Conservation (phyloP, 2,113 vertebrate genomes). For the Epinephelus lanceolatus region DNA sequence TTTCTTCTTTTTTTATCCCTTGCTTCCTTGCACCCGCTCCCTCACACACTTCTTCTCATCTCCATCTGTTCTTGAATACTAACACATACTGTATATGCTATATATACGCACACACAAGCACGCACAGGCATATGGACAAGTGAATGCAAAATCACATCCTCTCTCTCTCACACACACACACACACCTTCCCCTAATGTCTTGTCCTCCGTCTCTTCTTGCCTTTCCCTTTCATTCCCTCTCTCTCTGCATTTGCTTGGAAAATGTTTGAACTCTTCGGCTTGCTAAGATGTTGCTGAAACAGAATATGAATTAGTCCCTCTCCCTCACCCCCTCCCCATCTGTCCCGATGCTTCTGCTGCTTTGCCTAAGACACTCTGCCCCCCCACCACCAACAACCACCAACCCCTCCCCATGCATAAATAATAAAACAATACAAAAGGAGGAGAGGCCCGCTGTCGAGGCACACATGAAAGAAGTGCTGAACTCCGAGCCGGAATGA, state of each 20-base stretch:
- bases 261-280: conserved; percentile 83
- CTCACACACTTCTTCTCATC: conserved; percentile 68
- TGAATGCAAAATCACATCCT: conserved; percentile 46
- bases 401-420: conserved; percentile 78
- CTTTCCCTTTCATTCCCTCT: conserved; percentile 58
- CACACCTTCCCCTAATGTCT: conserved; percentile 70
- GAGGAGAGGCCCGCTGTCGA: conserved; percentile 75
- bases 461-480: conserved; percentile 81
- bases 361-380: conserved; percentile 69
- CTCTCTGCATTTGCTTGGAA: conserved; percentile 74
- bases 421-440: conserved; percentile 88
- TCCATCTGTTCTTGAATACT: conserved; percentile 77
- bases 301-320: conserved; percentile 82
- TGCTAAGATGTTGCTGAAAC: conserved; percentile 83
- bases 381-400: conserved; percentile 21
- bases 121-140: conserved; percentile 51
- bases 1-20: conserved; percentile 50
- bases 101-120: conserved; percentile 24
- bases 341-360: conserved; percentile 78
- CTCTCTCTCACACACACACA: conserved; percentile 18
- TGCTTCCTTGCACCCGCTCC: conserved; percentile 62
- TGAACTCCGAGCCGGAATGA: conserved; percentile 72
- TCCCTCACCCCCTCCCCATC: conserved; percentile 60
- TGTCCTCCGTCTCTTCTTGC: conserved; percentile 73
- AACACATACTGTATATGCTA: conserved; percentile 59